Evolutionary conservation across 2,797 vertebrate genomes (phyloP), one percentile per base, ranked within the genome.

Genomic region (Strix occidentalis): DNA sequence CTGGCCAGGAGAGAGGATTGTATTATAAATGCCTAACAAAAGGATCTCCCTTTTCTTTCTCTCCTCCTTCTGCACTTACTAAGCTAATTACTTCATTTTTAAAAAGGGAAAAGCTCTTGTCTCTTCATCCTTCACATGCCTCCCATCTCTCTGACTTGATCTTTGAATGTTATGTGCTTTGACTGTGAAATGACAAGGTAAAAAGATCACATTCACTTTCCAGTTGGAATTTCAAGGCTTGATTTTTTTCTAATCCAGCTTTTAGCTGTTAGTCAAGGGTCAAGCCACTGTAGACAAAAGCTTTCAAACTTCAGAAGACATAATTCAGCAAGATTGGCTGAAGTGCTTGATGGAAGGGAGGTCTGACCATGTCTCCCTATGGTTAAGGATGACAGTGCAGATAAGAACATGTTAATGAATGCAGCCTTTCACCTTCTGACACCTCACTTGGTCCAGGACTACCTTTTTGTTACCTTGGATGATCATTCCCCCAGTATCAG

Each of bases 61-160:
- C 50, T 90, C 79, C 71, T 91, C 35, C 43, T 91, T 74, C 60
- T 89, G 50, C 56, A 84, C 69, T 88, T 88, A 56, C 72, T 94
- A 26, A 94, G 72, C 4, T 96, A 96, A 96, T 96, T 93, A 89
- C 58, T 96, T 88, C 61, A 76, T 88, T 96, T 91, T 69, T 63
- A 35, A 60, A 89, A 88, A 71, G 43, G 25, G 16, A 83, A 86
- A 65, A 85, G 33, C 56, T 89, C 54, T 87, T 95, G 21, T 89
- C 19, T 69, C 72, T 89, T 87, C 61, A 86, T 88, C 58, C 33
- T 85, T 86, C 65, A 56, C 28, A 69, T 54, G 65, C 46, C 65
- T 89, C 39, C 76, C 57, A 69, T 56, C 54, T 95, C 58, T 83
- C 39, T 66, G 58, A 28, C 58, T 94, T 53, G 2, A 63, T 92